Evolutionary conservation across 2,888 invertebrate species (phyloP), one percentile per base, ranked within the genome.

Genomic region (Rambutsinella grinnellia): DNA sequence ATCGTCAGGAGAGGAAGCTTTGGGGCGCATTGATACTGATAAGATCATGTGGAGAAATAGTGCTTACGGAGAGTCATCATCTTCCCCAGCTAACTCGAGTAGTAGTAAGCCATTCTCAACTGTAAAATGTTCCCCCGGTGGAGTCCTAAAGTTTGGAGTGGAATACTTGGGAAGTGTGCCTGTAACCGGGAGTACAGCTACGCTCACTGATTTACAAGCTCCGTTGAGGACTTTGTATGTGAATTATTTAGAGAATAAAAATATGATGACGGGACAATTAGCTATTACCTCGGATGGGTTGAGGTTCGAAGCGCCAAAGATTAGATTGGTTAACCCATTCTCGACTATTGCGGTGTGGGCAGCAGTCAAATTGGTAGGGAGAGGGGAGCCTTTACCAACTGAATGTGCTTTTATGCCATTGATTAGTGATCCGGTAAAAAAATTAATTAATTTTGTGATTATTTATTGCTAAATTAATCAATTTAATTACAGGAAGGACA

Each of bases 281-380:
- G 91, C 92, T 86, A 92, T 92, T 82, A 91, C 92, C 1, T 88
- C 89, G 83, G 88, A 89, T 65, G 94, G 94, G 21, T 87, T 94
- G n/a, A 91, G 92, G 86, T 91, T 93, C n/a, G 89, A 90, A 85
- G 81, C 83, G n/a, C 82, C 84, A 0, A 83, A 82, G 75, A 78
- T 84, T 15, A 79, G 84, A 5, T 87, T 88, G 66, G 87, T 93
- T 65, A 95, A 95, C 85, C 93, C 95, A 1, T 96, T 95, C 85
- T 93, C 95, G 21, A 93, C 94, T 56, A 96, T 96, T 86, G 95
- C 95, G 1, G 95, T 96, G 1, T 96, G 96, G 96, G 95, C 95
- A 19, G 95, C 95, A 0, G 92, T 96, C 1, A 94, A 94, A 86
- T 93, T 95, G 85, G 92, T 93, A 6, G 90, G 93, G 21, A 67